phyloP scores from a whole-genome alignment of 2,113 vertebrate genomes.

The Oncorhynchus keta region DNA sequence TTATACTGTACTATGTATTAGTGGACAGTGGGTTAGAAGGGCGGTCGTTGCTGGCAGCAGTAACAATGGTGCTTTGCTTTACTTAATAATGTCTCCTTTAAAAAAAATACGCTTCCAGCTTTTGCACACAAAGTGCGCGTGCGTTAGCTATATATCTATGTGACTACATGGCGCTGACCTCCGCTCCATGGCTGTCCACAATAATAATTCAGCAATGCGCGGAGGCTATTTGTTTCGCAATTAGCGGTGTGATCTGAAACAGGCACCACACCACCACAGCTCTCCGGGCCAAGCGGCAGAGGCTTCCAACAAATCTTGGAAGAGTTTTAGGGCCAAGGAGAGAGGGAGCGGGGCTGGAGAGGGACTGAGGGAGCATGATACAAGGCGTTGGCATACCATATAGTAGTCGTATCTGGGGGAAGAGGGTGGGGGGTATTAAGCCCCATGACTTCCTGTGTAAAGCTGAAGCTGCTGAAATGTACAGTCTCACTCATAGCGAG shows the following conservation, averaged over 20 bases:
- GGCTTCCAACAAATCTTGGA: conserved; percentile 51
- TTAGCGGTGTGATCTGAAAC: conserved; percentile 63
- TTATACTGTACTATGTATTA: neutral
- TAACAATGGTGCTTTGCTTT: conserved; percentile 45
- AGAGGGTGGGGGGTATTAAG: neutral
- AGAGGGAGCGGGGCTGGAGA: neutral
- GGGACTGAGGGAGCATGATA: conserved; percentile 28
- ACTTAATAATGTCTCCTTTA: conserved; percentile 64
- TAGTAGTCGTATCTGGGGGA: conserved; percentile 30
- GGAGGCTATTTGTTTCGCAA: conserved; percentile 73
- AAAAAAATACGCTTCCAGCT: conserved; percentile 18
- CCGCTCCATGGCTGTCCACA: conserved; percentile 63
- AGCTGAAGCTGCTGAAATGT: conserved; percentile 43
- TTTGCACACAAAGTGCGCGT: conserved; percentile 28
- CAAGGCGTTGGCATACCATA: conserved; percentile 36
- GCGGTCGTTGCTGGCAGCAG: neutral
- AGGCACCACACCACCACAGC: conserved; percentile 62
- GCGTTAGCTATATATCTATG: conserved; percentile 68
- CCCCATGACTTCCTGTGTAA: conserved; percentile 29
- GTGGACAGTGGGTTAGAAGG: neutral
- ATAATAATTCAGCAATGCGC: conserved; percentile 64
- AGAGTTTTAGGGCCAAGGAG: conserved; percentile 17
- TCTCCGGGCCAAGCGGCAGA: conserved; percentile 45
- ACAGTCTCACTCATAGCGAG: neutral
- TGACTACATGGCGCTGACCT: conserved; percentile 70